Evolutionary conservation across 1,140 invertebrate species (phyloP), one percentile per base, ranked within the genome.

Genomic region (Fopius arisanus): DNA sequence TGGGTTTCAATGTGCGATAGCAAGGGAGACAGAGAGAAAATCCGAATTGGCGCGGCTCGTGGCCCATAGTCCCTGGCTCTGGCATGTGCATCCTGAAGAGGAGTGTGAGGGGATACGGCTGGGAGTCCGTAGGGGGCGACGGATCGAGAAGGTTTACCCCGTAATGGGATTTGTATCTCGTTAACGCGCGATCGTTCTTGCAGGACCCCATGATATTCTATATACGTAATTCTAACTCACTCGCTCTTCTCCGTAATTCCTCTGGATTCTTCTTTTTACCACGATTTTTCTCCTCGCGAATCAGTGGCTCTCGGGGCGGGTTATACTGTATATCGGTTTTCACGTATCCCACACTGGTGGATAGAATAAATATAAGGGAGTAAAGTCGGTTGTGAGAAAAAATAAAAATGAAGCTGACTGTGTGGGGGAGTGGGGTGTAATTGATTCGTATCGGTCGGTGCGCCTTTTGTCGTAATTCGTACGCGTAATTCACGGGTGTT

Each of bases 161-260:
- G 86, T 88, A 87, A 88, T 88, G 86, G 87, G 87, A 88, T 88
- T 88, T 88, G 86, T 87, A 88, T 88, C 86, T 88, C 86, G 86
- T 88, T 87, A 87, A 86, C 84, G 86, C 82, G 83, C 85, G 83
- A 88, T 87, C 85, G 85, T 87, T 86, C 86, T 86, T 86, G 81
- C 76, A 77, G 70, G 33, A 72, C 81, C 78, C 80, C 78, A 79
- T 81, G 81, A 78, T 83, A 84, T 59, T 59, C 54, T 59, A 59
- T 59, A 59, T 59, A 59, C 54, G 54, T 59, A 59, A 59, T 59
- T 59, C 54, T 59, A 59, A 19, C 73, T 80, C 76, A 72, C 75
- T 76, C 33, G 69, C 67, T 73, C 33, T 67, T 54, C 33, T 67
- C 70, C 70, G 54, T 62, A 51, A 31, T 75, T 76, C 40, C 29